Evolutionary conservation across 2,888 invertebrate species (phyloP), one percentile per base, ranked within the genome.

Genomic region (Catonia carolina): DNA sequence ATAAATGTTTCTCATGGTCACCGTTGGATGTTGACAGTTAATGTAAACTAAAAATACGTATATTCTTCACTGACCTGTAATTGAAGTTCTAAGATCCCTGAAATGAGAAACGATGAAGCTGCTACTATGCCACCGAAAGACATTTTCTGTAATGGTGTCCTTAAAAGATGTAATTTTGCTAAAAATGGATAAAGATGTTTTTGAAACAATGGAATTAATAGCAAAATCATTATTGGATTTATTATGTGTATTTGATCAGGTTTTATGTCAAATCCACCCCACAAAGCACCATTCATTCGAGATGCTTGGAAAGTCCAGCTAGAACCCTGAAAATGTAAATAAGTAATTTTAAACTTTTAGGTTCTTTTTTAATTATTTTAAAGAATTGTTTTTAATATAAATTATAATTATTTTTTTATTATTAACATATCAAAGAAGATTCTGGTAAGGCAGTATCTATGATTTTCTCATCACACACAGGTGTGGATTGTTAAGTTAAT

Each of bases 171-270:
- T 56, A 86, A 76, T 73, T 85, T 85, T 1, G 77, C 78, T 53
- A 94, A 71, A 0, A 84, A 69, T 0, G 95, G 95, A 71, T 96
- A 96, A 55, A 96, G 77, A 2, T 75, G 78, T 55, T 83, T 79
- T 71, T 89, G 85, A 68, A 89, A 91, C 0, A 90, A 68, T 0
- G 96, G 96, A 67, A 96, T 94, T 65, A 94, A 85, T 2, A 84
- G 52, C 18, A 96, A 74, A 65, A 95, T 90, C 33, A 94, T 75
- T 3, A 93, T 69, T 0, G 95, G 94, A 74, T 95, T 96, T 2
- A 94, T 73, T 58, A 94, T 88, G 78, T 94, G 94, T 84, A 98
- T 85, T 73, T 98, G 97, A 74, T 98, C 98, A 0, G 98, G 93
- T 65, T 92, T 85, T 15, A 92, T 74, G 0, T 81, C 78, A 73